Evolutionary conservation across 2,113 vertebrate species (phyloP).

Genomic region (Larimichthys polyactis): DNA sequence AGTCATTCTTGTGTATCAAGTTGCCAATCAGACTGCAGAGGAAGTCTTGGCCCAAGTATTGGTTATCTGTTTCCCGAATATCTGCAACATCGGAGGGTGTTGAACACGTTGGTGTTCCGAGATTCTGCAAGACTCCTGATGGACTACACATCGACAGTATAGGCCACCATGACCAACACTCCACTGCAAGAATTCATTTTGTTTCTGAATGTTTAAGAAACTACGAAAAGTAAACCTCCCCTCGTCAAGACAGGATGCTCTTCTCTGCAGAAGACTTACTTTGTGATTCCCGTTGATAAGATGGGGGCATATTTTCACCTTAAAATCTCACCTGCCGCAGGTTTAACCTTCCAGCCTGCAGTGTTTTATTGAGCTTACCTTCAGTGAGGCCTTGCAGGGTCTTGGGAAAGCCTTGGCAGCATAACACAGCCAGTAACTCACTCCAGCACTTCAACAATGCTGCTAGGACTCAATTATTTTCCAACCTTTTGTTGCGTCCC

Average conservation of each 20-base stretch:
- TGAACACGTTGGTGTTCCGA: no score
- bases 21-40: no score
- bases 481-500: slow-evolving; percentile 59
- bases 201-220: no score
- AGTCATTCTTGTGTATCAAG: no score
- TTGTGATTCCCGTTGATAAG: slow-evolving; percentile 44
- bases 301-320: slow-evolving; percentile 28
- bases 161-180: not conserved
- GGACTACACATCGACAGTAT: no score
- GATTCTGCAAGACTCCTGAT: no score
- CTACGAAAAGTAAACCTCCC: no score
- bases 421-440: slow-evolving; percentile 71
- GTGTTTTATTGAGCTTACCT: slow-evolving; percentile 78
- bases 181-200: not conserved
- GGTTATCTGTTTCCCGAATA: no score
- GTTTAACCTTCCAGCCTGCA: slow-evolving; percentile 65
- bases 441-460: slow-evolving; percentile 31
- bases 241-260: not conserved
- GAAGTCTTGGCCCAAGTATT: no score
- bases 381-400: slow-evolving; percentile 64
- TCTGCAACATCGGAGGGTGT: no score
- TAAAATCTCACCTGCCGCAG: slow-evolving; percentile 57
- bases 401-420: slow-evolving; percentile 72
- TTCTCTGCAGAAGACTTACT: not conserved
- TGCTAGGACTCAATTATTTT: slow-evolving; percentile 73